These are phyloP conservation scores for Macrotus californicus DNA, from an alignment of 2,113 vertebrate genomes.

Conservation along the genomic window DNA sequence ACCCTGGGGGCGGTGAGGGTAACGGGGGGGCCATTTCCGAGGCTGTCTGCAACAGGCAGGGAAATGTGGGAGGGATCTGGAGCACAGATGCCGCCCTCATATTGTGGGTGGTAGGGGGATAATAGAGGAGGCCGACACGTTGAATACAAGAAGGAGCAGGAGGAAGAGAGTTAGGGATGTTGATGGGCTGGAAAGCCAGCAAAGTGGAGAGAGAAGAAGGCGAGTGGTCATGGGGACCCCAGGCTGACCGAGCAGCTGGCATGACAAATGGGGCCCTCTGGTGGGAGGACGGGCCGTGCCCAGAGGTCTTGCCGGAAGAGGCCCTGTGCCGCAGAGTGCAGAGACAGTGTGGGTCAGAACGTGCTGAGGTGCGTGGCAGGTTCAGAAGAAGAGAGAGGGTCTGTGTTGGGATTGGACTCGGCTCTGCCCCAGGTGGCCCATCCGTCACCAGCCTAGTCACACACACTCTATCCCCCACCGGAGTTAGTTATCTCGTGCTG, in stretches of 20 bases:
- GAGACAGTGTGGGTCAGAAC: not conserved
- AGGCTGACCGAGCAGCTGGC: not conserved
- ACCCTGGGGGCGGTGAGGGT: not conserved
- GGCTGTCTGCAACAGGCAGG: not conserved
- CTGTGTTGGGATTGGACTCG: not conserved
- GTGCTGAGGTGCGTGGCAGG: not conserved
- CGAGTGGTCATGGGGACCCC: not conserved
- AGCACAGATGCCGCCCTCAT: not conserved
- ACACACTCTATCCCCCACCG: not conserved
- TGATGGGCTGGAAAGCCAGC: not conserved
- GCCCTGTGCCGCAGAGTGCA: not conserved
- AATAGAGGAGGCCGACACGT: not conserved
- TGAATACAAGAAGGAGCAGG: not conserved
- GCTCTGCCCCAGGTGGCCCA: not conserved
- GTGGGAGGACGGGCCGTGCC: not conserved
- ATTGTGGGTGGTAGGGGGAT: not conserved
- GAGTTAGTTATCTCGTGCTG: not conserved
- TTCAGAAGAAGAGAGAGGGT: not conserved
- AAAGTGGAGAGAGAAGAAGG: not conserved
- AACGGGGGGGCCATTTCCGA: not conserved
- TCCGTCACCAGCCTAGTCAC: not conserved
- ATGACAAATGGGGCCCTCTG: not conserved
- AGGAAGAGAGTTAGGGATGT: not conserved
- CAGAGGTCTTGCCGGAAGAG: not conserved
- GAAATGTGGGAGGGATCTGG: not conserved